Evolutionary conservation across 2,113 vertebrate genomes (phyloP).

Genomic region (Enhydra lutris): DNA sequence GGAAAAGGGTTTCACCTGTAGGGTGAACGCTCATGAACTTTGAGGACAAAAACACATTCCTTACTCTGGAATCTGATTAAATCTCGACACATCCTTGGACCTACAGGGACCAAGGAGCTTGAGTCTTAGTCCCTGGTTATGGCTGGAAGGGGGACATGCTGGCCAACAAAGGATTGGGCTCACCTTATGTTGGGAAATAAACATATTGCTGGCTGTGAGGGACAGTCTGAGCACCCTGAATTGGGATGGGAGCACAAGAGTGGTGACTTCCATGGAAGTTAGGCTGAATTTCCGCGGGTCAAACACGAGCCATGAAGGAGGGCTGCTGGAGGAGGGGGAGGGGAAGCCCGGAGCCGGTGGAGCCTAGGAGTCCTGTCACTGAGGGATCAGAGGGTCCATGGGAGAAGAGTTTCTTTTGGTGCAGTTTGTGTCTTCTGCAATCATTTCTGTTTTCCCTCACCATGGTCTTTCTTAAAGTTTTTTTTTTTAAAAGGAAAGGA

Average conservation of each 20-base stretch:
- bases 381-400: neutral
- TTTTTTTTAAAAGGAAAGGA: neutral
- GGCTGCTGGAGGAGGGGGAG: neutral
- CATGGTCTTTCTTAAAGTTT: neutral
- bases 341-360: neutral
- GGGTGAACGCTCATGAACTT: no score
- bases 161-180: neutral
- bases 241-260: neutral
- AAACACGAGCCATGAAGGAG: neutral
- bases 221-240: neutral
- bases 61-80: neutral
- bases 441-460: neutral
- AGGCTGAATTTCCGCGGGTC: neutral
- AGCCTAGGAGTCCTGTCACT: accelerated
- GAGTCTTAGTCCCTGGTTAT: neutral
- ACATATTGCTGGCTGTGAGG: neutral
- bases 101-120: neutral
- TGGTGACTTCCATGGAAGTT: no score
- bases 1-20: neutral
- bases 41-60: neutral
- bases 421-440: neutral
- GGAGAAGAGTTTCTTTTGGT: neutral
- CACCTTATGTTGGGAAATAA: neutral
- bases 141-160: neutral
- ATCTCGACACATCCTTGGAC: neutral